Evolutionary conservation across 2,888 invertebrate species (phyloP).

Genomic region (Tethea ocularis): DNA sequence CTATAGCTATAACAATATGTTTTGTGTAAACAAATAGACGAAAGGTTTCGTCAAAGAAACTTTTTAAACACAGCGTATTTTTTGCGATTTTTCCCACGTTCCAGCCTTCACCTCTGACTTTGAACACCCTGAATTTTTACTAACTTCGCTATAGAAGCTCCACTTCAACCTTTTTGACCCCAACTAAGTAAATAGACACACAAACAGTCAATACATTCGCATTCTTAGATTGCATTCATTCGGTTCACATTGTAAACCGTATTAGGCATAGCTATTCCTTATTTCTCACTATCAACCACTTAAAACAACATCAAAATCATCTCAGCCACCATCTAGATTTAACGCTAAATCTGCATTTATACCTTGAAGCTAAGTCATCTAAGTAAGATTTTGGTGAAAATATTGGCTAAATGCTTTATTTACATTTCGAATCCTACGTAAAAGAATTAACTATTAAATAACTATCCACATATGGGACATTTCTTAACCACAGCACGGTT

Average conservation of each 20-base stretch:
- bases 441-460: no score
- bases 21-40: no score
- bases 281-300: conserved; percentile 54
- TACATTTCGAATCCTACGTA: no score
- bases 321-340: conserved; percentile 45
- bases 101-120: background rate
- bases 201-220: conserved; percentile 1
- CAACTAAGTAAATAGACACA: background rate
- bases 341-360: conserved; percentile 46
- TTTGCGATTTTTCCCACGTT: no score
- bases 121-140: background rate
- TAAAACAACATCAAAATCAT: conserved; percentile 68
- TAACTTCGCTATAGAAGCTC: background rate
- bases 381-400: background rate
- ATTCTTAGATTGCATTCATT: conserved; percentile 9
- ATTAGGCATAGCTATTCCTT: conserved; percentile 31
- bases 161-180: conserved; percentile 1
- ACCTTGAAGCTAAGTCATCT: background rate
- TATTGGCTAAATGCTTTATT: background rate
- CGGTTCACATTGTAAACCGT: conserved; percentile 36
- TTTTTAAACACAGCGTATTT: no score
- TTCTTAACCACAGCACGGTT: no score
- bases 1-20: no score
- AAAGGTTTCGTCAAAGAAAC: no score
- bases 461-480: no score